Evolutionary conservation across 2,113 vertebrate species (phyloP).

Genomic region (Oncorhynchus tshawytscha): DNA sequence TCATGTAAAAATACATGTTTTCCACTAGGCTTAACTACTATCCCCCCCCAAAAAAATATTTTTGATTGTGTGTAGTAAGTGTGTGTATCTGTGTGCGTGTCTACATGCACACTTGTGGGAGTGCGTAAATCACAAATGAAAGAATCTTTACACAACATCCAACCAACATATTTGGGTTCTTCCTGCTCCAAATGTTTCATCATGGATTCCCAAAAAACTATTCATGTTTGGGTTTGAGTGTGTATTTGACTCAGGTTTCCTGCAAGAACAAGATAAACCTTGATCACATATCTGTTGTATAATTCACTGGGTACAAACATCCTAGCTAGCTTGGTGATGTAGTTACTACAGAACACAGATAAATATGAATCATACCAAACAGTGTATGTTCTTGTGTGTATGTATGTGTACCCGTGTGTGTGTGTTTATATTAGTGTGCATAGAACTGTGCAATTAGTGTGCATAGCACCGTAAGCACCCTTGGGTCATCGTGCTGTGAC

Average conservation of each 20-base stretch:
- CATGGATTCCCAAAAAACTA: neutral
- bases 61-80: no score
- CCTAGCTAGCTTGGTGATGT: neutral
- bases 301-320: no score
- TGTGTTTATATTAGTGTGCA: neutral
- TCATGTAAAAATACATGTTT: no score
- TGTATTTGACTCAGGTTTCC: no score
- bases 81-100: neutral
- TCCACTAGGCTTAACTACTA: no score
- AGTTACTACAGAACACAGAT: neutral
- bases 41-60: no score
- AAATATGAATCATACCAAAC: no score
- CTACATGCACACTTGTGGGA: conserved; percentile 6
- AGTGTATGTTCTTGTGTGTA: neutral
- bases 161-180: conserved; percentile 22
- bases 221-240: neutral
- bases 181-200: conserved; percentile 47
- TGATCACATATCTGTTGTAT: no score
- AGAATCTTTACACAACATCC: conserved; percentile 37
- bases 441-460: no score
- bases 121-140: conserved; percentile 20
- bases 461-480: no score
- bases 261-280: no score
- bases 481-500: no score
- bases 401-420: conserved; percentile 1